Percentiles rank a stretch among this genome's conserved stretches.
Evolutionary conservation across 2,888 invertebrate species (phyloP).

Genomic region (Tenthredo scrophulariae): DNA sequence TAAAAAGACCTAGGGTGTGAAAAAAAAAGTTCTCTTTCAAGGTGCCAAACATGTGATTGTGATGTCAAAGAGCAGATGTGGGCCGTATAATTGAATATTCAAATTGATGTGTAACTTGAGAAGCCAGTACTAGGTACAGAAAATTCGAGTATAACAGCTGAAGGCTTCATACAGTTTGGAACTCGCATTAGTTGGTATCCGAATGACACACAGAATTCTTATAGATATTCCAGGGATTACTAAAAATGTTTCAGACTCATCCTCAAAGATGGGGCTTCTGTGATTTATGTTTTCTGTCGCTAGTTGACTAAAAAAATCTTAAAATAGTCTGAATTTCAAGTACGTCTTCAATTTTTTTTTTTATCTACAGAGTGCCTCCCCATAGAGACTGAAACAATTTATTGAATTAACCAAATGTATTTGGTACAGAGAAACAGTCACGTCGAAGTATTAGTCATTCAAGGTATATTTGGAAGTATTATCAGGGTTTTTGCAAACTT

Average conservation of each 20-base stretch:
- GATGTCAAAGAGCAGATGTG: constrained; percentile 22
- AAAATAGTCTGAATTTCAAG: not conserved
- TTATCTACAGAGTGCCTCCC: not conserved
- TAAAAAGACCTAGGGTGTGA: not conserved
- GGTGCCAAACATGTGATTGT: not conserved
- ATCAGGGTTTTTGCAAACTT: not conserved
- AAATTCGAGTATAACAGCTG: constrained; percentile 7
- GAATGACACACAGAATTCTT: not conserved
- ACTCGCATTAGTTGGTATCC: not conserved
- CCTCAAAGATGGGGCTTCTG: no score
- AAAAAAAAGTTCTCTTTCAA: not conserved
- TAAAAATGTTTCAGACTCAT: not conserved
- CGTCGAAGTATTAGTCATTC: not conserved
- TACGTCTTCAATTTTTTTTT: not conserved
- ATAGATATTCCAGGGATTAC: not conserved
- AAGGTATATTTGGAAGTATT: not conserved
- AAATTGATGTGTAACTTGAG: constrained; percentile 24
- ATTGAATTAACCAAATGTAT: not conserved
- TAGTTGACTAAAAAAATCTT: not conserved
- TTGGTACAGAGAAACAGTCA: not conserved
- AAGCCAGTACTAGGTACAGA: not conserved
- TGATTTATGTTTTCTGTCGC: not conserved
- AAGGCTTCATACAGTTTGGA: constrained; percentile 13
- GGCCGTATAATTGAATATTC: not conserved
- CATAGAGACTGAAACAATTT: not conserved